A percentile compares a stretch with the other conserved stretches of the same genome.
Conservation (phyloP, 2,888 invertebrate species). For the Cryptocephalus primarius region DNA sequence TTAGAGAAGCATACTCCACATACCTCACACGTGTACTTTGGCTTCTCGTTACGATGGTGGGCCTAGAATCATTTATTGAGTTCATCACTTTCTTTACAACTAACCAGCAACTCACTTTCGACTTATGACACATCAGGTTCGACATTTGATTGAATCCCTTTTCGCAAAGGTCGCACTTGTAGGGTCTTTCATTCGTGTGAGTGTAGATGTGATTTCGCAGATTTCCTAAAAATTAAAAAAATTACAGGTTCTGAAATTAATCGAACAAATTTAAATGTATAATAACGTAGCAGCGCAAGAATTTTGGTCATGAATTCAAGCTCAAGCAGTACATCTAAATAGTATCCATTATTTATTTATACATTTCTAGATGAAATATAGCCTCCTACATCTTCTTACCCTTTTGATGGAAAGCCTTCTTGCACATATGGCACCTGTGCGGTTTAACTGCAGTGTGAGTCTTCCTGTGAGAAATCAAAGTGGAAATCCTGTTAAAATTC, state of each 20-base stretch:
- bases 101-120: constrained; percentile 41
- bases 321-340: too few relatives aligned
- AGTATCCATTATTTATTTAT: too few relatives aligned
- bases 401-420: constrained; percentile 73
- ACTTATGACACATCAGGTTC: constrained; percentile 67
- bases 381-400: constrained; percentile 35
- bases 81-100: too few relatives aligned
- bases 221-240: constrained; percentile 45
- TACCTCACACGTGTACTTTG: constrained; percentile 42
- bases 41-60: constrained; percentile 43
- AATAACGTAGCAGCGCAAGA: too few relatives aligned
- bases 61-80: constrained; percentile 22
- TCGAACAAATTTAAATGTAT: too few relatives aligned
- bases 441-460: constrained; percentile 66
- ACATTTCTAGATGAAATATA: too few relatives aligned
- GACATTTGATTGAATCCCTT: constrained; percentile 76
- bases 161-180: constrained; percentile 61
- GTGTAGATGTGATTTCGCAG: constrained; percentile 66
- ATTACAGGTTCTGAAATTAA: not conserved
- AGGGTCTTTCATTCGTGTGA: constrained; percentile 67
- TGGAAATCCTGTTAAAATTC: constrained; percentile 68
- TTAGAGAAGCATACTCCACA: constrained; percentile 45
- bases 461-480: constrained; percentile 69
- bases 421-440: constrained; percentile 61
- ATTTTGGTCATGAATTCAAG: too few relatives aligned